phyloP scores from a whole-genome alignment of 1,140 invertebrate species.

The Luehdorfia chinensis region DNA sequence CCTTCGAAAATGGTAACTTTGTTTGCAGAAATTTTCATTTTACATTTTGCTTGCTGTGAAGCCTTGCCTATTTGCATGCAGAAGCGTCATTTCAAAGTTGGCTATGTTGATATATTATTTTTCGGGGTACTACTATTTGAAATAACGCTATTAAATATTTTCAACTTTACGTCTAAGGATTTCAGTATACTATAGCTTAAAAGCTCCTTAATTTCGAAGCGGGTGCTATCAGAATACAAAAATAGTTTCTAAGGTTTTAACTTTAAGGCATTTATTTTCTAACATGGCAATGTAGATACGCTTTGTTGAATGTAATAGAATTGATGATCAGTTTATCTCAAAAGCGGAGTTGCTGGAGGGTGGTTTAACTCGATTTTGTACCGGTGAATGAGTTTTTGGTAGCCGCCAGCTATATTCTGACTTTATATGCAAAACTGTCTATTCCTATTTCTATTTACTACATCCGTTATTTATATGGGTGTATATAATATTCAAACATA shows the following conservation, averaged over 20 bases:
- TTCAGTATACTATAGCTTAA: constrained; percentile 18
- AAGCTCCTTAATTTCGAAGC: not conserved
- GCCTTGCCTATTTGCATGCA: constrained; percentile 67
- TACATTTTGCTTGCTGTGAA: too few relatives aligned
- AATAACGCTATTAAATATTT: constrained; percentile 10
- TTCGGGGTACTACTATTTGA: constrained; percentile 16
- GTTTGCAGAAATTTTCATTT: too few relatives aligned
- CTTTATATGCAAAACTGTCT: constrained; percentile 6
- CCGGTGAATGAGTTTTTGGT: constrained; percentile 75
- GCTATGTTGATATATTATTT: constrained; percentile 53
- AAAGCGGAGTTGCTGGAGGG: constrained; percentile 52
- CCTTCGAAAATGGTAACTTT: too few relatives aligned
- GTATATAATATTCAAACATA: too few relatives aligned
- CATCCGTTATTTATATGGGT: too few relatives aligned
- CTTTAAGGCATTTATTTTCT: constrained; percentile 13
- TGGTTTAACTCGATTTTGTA: constrained; percentile 68
- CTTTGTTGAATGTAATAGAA: constrained; percentile 15
- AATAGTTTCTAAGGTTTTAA: constrained; percentile 2
- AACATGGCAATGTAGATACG: constrained; percentile 2
- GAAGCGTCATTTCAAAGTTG: constrained; percentile 75
- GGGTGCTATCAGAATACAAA: constrained; percentile 1
- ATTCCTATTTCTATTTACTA: constrained; percentile 13
- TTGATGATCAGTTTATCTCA: constrained; percentile 54
- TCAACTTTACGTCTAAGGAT: not conserved
- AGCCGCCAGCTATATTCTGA: constrained; percentile 64